Evolutionary conservation across 30 jellyfish, hydroid and myxozoan genomes (phyloP).

Genomic region (Cassiopea xamachana): DNA sequence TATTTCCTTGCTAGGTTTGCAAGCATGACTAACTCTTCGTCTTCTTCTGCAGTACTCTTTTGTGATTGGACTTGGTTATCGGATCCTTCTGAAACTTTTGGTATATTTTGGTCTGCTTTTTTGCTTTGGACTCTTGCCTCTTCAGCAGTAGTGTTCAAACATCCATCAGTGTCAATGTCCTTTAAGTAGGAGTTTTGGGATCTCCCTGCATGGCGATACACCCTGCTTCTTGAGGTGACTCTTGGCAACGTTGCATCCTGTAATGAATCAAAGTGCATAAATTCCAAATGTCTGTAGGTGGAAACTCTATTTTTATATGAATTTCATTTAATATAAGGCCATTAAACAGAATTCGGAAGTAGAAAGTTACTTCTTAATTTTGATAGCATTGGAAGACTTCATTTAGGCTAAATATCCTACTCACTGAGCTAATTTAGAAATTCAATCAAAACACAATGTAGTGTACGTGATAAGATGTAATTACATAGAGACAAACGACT

Average conservation of each 20-base stretch:
- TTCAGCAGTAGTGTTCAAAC: not conserved
- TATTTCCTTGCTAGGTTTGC: slow-evolving; percentile 31
- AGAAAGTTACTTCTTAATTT: too few relatives aligned
- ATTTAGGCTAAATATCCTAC: too few relatives aligned
- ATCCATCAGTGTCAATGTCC: not conserved
- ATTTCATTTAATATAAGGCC: too few relatives aligned
- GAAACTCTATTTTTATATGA: too few relatives aligned
- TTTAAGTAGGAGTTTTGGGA: not conserved
- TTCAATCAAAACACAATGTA: too few relatives aligned
- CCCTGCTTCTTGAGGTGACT: not conserved
- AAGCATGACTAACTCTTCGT: slow-evolving; percentile 30
- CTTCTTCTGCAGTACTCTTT: not conserved
- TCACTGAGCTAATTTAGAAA: too few relatives aligned
- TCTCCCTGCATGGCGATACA: not conserved
- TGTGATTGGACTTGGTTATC: not conserved
- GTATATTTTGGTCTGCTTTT: not conserved
- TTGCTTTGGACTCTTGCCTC: not conserved
- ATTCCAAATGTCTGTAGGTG: not conserved
- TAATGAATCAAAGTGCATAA: not conserved
- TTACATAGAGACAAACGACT: too few relatives aligned
- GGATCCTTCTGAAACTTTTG: not conserved
- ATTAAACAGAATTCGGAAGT: too few relatives aligned
- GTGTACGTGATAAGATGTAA: too few relatives aligned
- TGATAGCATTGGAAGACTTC: too few relatives aligned
- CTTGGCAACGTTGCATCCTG: not conserved